Evolutionary conservation across 2,888 invertebrate species (phyloP).

Genomic region (Phrixothrix hirtus): DNA sequence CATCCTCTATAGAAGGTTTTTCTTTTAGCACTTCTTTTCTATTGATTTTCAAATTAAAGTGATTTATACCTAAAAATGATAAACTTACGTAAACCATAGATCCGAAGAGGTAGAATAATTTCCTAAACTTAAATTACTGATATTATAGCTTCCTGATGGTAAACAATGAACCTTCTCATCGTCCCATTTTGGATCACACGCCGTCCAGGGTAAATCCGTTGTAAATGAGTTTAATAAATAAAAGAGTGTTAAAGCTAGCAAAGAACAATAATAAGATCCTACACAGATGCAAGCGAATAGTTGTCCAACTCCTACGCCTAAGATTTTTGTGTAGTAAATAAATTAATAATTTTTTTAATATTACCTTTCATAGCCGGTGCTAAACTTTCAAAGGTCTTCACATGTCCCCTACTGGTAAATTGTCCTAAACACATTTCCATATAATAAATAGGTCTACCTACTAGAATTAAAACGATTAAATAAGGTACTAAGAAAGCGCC

Average conservation of each 20-base stretch:
- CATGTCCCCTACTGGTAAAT: conserved; percentile 63
- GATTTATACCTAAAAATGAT: conserved; percentile 68
- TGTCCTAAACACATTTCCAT: conserved; percentile 67
- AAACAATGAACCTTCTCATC: not conserved
- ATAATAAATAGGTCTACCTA: conserved; percentile 64
- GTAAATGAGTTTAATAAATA: conserved; percentile 75
- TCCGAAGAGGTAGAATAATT: conserved; percentile 55
- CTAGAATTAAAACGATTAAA: conserved; percentile 67
- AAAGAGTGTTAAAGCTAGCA: conserved; percentile 73
- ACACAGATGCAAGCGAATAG: conserved; percentile 66
- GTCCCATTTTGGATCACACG: conserved; percentile 65
- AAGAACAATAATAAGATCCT: conserved; percentile 75
- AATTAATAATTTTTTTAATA: not conserved
- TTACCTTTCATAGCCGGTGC: conserved; percentile 64
- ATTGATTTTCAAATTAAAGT: too few species aligned
- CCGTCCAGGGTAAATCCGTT: conserved; percentile 71
- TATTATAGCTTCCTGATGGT: not conserved
- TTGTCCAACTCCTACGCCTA: conserved; percentile 72
- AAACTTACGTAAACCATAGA: conserved; percentile 60
- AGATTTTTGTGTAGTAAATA: conserved; percentile 14
- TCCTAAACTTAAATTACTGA: not conserved
- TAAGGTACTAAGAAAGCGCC: conserved; percentile 76
- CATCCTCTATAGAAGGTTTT: conserved; percentile 54
- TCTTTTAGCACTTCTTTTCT: conserved; percentile 62
- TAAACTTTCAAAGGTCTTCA: conserved; percentile 61